Percentiles rank a stretch among this genome's conserved stretches.
Evolutionary conservation across 1,140 invertebrate genomes (phyloP).

Genomic region (Drosophila novamexicana): DNA sequence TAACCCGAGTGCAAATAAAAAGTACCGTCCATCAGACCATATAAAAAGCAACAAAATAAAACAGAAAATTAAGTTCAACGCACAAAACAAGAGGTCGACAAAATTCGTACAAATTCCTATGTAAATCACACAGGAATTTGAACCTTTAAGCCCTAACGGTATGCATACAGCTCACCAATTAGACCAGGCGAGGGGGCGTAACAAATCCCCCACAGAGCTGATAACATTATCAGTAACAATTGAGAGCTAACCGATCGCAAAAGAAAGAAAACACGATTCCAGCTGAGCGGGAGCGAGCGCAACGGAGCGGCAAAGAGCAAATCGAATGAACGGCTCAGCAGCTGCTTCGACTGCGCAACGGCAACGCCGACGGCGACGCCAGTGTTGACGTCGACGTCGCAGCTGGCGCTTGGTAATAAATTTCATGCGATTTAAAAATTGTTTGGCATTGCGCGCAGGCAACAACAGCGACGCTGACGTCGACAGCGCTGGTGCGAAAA

Average conservation of each 20-base stretch:
- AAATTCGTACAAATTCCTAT: constrained; percentile 36
- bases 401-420: constrained; percentile 52
- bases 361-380: constrained; percentile 13
- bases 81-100: constrained; percentile 30
- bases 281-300: constrained; percentile 50
- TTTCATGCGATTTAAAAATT: constrained; percentile 72
- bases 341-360: constrained; percentile 8
- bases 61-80: constrained; percentile 16
- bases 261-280: constrained; percentile 1
- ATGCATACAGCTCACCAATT: neutral
- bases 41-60: neutral
- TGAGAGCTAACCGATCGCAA: constrained; percentile 30
- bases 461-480: constrained; percentile 44
- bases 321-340: constrained; percentile 22
- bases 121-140: constrained; percentile 33
- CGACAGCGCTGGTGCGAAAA: constrained; percentile 63
- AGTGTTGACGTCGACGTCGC: neutral
- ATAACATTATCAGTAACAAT: constrained; percentile 38
- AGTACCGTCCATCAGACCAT: constrained; percentile 30
- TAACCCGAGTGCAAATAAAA: constrained; percentile 23
- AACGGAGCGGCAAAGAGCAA: constrained; percentile 43
- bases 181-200: too few relatives aligned
- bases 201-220: constrained; percentile 13
- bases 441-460: constrained; percentile 72
- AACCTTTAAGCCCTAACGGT: constrained; percentile 5